Conservation (phyloP, 2,888 invertebrate species). For the Pterostichus niger region DNA sequence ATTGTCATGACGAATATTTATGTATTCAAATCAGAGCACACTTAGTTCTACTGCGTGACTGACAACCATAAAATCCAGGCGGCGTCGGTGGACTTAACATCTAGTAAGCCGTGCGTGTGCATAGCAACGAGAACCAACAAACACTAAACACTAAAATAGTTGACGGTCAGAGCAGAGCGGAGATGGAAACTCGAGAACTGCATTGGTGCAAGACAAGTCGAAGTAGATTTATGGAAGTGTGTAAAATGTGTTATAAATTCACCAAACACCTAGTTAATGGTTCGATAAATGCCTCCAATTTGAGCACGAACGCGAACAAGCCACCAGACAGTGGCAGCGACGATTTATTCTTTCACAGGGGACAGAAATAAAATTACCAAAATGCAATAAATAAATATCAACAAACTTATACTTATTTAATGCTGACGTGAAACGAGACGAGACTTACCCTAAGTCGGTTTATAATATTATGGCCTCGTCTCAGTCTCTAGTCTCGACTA, state of each 20-base stretch:
- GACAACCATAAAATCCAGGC: constrained; percentile 59
- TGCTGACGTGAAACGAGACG: no score
- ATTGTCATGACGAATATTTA: constrained; percentile 27
- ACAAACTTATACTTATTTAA: no score
- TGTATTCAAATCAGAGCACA: constrained; percentile 53
- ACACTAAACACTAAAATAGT: constrained; percentile 18
- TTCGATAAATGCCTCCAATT: constrained; percentile 61
- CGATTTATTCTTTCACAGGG: not conserved
- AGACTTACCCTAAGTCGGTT: no score
- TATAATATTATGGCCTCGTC: no score
- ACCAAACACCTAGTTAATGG: constrained; percentile 64
- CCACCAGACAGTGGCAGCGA: not conserved
- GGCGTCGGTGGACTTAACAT: constrained; percentile 53
- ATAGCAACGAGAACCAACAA: constrained; percentile 40
- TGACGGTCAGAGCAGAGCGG: constrained; percentile 4
- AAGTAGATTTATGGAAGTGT: constrained; percentile 55
- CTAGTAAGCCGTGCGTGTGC: constrained; percentile 13
- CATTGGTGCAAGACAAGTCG: not conserved
- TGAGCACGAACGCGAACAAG: constrained; percentile 34
- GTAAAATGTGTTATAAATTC: constrained; percentile 60
- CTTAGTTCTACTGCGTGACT: constrained; percentile 53
- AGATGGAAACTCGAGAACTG: constrained; percentile 9
- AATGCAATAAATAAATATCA: no score
- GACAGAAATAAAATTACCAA: not conserved
- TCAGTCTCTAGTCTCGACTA: no score